Percentiles rank a stretch among this genome's conserved stretches.
phyloP scores from a whole-genome alignment of 2,888 invertebrate genomes.

The Hylaea fasciaria region DNA sequence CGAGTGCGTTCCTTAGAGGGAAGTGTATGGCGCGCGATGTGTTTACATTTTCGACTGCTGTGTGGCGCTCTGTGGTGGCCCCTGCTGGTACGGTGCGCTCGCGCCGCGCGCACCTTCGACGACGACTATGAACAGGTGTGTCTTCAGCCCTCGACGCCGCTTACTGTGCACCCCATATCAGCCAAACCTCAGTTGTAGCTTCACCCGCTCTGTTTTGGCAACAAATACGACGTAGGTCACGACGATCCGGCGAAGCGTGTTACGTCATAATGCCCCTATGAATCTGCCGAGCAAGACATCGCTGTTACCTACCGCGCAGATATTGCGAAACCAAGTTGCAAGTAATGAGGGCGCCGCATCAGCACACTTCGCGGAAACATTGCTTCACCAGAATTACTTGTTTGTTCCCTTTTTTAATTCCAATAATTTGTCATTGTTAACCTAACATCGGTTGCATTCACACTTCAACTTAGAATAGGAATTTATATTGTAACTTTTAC shows the following conservation, averaged over 20 bases:
- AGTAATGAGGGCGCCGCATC: too few species aligned
- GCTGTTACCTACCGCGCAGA: too few species aligned
- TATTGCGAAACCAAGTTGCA: too few species aligned
- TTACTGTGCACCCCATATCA: slow-evolving; percentile 66
- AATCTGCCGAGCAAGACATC: too few species aligned
- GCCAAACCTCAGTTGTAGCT: slow-evolving; percentile 66
- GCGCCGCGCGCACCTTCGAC: slow-evolving; percentile 74
- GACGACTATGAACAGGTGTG: slow-evolving; percentile 83
- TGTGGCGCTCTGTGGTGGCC: slow-evolving; percentile 84
- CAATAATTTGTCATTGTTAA: too few species aligned
- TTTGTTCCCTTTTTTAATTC: too few species aligned
- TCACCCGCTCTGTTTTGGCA: slow-evolving; percentile 70
- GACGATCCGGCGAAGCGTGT: slow-evolving; percentile 52
- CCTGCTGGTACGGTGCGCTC: slow-evolving; percentile 76
- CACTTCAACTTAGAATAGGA: too few species aligned
- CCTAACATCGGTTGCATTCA: too few species aligned
- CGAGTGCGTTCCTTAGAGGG: slow-evolving; percentile 80
- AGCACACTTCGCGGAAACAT: too few species aligned
- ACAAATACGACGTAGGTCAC: slow-evolving; percentile 56
- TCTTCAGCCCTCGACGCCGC: slow-evolving; percentile 59
- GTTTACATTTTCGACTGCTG: slow-evolving; percentile 81
- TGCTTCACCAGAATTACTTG: too few species aligned
- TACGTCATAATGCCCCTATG: too few species aligned
- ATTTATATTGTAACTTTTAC: too few species aligned
- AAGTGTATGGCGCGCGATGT: slow-evolving; percentile 83